Evolutionary conservation across 2,888 invertebrate species (phyloP), one percentile per base, ranked within the genome.

Genomic region (Steinernema hermaphroditum): DNA sequence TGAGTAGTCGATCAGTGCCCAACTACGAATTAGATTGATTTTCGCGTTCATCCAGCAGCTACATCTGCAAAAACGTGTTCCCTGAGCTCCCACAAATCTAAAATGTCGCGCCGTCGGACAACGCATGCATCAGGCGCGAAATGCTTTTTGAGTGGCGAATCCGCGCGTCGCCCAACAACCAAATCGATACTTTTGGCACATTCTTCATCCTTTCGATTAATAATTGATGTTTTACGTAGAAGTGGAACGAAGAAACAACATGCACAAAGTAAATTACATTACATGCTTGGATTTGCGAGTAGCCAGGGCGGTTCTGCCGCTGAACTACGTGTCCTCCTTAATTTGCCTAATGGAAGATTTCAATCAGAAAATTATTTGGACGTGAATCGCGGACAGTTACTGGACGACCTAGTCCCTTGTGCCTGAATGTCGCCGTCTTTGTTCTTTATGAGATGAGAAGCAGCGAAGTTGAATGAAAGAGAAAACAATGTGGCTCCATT

Each of bases 101-200:
- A 32, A 34, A 62, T 32, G 62, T 62, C 62, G 62, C n/a, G n/a
- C 62, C 62, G 29, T 14, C 29, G 32, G 62, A 32, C 62, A 62
- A 62, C 32, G 62, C 62, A 62, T 32, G 62, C 62, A 62, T 62
- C 62, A 62, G 62, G 62, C 62, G 62, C 62, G 62, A 62, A 62
- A 62, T 62, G 34, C 62, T 62, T 62, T 62, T 16, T 62, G 62
- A 62, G 62, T 4, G 32, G 62, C 62, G 62, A 62, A 62, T 62
- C 62, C 62, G 32, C 62, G 62, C 62, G 62, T 32, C 62, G 62
- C 32, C 62, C 32, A 24, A 62, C 62, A 62, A 62, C 62, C 62
- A 62, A 32, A 62, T 62, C 62, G 62, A 62, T 62, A 62, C 62
- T 29, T 62, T 29, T 62, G 62, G 32, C 62, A 62, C 62, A 62